A percentile compares a stretch with the other conserved stretches of the same genome.
phyloP scores from a whole-genome alignment of 2,888 invertebrate genomes.

The Portevinia maculata region DNA sequence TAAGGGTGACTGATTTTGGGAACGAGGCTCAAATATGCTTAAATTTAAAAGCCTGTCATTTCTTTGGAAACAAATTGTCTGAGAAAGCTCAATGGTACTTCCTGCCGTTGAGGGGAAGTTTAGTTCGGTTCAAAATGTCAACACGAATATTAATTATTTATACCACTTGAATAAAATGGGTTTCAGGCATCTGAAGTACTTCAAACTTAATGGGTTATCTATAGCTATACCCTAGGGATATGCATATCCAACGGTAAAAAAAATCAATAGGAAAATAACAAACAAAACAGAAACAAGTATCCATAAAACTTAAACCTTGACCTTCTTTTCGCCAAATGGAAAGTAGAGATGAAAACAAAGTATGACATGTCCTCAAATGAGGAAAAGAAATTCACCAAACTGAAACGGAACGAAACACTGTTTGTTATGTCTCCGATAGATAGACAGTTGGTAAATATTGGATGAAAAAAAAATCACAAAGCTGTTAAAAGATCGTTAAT shows the following conservation, averaged over 20 bases:
- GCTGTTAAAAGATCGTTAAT: slow-evolving; percentile 44
- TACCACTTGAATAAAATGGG: not conserved
- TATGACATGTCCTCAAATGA: slow-evolving; percentile 23
- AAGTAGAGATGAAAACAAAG: slow-evolving; percentile 9
- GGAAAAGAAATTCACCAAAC: not conserved
- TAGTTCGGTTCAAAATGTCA: not conserved
- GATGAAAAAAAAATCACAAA: slow-evolving; percentile 36
- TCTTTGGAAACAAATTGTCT: not conserved
- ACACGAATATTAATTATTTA: not conserved
- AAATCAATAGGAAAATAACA: not conserved
- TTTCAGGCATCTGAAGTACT: not conserved
- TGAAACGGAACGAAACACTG: not conserved
- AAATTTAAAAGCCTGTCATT: slow-evolving; percentile 28
- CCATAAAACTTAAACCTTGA: slow-evolving; percentile 43
- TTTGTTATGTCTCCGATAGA: slow-evolving; percentile 31
- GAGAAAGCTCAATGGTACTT: too few species aligned
- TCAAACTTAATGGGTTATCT: not conserved
- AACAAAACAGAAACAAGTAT: slow-evolving; percentile 12
- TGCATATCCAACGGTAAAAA: slow-evolving; percentile 7
- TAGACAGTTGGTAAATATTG: slow-evolving; percentile 63
- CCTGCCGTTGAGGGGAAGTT: too few species aligned
- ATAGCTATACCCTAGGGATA: slow-evolving; percentile 16
- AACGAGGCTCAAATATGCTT: not conserved
- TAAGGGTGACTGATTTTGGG: slow-evolving; percentile 11
- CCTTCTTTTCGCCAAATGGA: slow-evolving; percentile 14